phyloP scores from a whole-genome alignment of 2,113 vertebrate species.

The Sialia sialis region DNA sequence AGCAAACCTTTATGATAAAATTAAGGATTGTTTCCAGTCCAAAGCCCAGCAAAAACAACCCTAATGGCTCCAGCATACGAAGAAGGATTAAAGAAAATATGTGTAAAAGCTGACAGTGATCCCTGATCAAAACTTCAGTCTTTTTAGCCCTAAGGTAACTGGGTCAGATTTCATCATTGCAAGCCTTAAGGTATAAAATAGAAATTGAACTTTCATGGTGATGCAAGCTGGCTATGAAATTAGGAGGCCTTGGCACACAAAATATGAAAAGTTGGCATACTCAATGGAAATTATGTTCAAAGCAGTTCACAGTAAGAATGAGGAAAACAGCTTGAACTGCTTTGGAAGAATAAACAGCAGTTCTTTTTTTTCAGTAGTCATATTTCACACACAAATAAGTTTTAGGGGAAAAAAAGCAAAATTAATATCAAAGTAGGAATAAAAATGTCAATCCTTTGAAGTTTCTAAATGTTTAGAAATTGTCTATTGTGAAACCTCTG shows the following conservation, averaged over 20 bases:
- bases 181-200: constrained; percentile 46
- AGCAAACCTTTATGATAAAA: constrained; percentile 32
- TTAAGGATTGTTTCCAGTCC: constrained; percentile 29
- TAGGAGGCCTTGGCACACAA: constrained; percentile 56
- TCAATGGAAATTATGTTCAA: constrained; percentile 67
- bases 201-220: constrained; percentile 54
- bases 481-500: background rate
- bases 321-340: constrained; percentile 52
- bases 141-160: constrained; percentile 34
- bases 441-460: background rate
- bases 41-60: constrained; percentile 6
- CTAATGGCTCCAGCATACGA: background rate
- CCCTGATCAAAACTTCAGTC: constrained; percentile 38
- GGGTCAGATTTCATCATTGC: constrained; percentile 60
- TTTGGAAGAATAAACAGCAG: constrained; percentile 38
- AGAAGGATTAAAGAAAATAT: constrained; percentile 34
- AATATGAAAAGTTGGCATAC: constrained; percentile 56
- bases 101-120: constrained; percentile 39
- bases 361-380: background rate
- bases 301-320: constrained; percentile 51
- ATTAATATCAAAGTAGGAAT: background rate
- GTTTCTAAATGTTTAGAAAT: background rate
- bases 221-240: constrained; percentile 71
- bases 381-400: constrained; percentile 1
- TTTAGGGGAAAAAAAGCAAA: background rate